Evolutionary conservation across 2,888 invertebrate genomes (phyloP), one percentile per base, ranked within the genome.

Genomic region (Biston betularia): DNA sequence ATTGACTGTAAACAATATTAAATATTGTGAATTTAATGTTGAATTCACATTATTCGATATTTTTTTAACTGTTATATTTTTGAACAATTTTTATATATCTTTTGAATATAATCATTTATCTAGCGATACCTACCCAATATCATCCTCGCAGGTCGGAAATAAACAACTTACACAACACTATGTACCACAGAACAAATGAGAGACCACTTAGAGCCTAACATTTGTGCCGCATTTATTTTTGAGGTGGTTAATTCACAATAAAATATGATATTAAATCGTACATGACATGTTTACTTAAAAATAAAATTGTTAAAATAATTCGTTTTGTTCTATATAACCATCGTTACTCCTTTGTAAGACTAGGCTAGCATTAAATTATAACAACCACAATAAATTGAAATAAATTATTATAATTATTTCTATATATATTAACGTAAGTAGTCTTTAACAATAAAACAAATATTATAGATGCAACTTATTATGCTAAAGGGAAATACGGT

Each of bases 331-430:
- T 69, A 69, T 70, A 72, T 60, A 75, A 74, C 73, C 69, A 63
- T 71, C 68, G 69, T 71, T 57, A 66, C 72, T 76, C 61, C 64
- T 77, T 70, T 73, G 70, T 74, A 77, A 80, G 84, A 85, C 83
- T 85, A 83, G 83, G 75, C 83, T 81, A 80, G 76, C 71, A 74
- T 75, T 77, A 77, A 73, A 74, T 71, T 75, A 77, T 74, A 78
- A 80, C 75, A 78, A 79, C 75, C 76, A 72, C 71, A 76, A 76
- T 76, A 74, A 74, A 76, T 74, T 71, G 61, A 70, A 77, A 76
- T 77, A 74, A 78, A 75, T 74, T 74, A 77, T 74, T 75, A 70
- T 75, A 66, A 74, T 71, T 63, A 71, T 68, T 64, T 68, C 61
- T 72, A 68, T 77, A 70, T 69, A 61, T 71, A 71, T 73, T 68